Evolutionary conservation across 2,888 invertebrate species (phyloP), one percentile per base, ranked within the genome.

Genomic region (Habroteleia sp.): DNA sequence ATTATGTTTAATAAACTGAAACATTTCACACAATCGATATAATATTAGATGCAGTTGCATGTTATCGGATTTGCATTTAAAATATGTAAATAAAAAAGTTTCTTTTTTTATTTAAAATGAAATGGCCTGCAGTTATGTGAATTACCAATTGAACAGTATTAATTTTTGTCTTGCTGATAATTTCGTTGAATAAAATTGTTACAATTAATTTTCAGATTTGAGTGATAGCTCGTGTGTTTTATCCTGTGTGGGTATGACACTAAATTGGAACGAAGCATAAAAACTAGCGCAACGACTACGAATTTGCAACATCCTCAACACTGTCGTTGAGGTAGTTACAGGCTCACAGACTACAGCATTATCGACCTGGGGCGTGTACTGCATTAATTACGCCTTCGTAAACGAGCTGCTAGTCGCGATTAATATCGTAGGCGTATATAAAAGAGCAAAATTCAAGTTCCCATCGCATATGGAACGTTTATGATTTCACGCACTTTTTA

Each of bases 371-470:
- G 69, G 69, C 69, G 69, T 65, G 69, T 71, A 65, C 69, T 60
- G 69, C 74, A 75, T 65, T 71, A 65, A 69, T 75, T 75, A 71
- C 69, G 58, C 60, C 37, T 65, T 71, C 54, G 69, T 75, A 65
- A 75, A 75, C 69, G 65, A 65, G 69, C 65, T 65, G 69, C 74
- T 63, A 75, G 65, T 60, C 41, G 60, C 58, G 48, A 75, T 75
- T 75, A 75, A 71, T 71, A 63, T 65, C 69, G 33, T 35, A 65
- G 63, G 31, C 44, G 39, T 54, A 46, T 69, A 48, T 52, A 54
- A 71, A 52, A 52, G 39, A 46, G 50, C 46, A 50, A 39, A 56
- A 48, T 31, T 48, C 63, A 46, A 41, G 31, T 8, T 27, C 20
- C 63, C 56, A 63, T 72, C 56, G 46, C 14, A 29, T 29, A 54